Evolutionary conservation across 2,888 invertebrate species (phyloP), one percentile per base, ranked within the genome.

Genomic region (Platycnemis pennipes): DNA sequence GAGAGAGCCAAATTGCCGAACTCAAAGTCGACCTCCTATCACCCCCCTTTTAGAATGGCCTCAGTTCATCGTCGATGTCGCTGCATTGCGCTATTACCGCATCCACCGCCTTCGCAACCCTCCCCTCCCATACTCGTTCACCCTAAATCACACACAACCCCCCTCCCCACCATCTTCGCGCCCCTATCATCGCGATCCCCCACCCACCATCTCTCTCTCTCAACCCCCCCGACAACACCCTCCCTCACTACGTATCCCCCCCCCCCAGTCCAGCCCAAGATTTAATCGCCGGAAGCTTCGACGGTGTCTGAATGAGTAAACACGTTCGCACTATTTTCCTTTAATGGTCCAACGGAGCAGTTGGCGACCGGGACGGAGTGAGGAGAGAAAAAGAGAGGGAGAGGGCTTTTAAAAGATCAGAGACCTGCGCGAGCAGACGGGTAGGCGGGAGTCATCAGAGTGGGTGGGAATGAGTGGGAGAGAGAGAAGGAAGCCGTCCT

Each of bases 321-420:
- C 77, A 77, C 77, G 77, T 77, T 77, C 77, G 77, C 77, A 77
- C 77, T 77, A 77, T 77, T 77, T 77, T 77, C 77, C 77, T 77
- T 77, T 77, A 77, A 77, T 77, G 77, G 77, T 77, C 77, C 31
- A 37, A 13, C 26, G 13, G 26, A 26, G 77, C 77, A 77, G 77
- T 77, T 77, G n/a, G 37, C 77, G 77, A 77, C 77, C 77, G 77
- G 7, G 77, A 37, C 0, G 77, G 8, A 16, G 37, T 0, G 37
- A 11, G 26, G 26, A 19, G 1, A 4, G 49, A 19, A 3, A 4
- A 19, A 19, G 49, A 19, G 4, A 4, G 63, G 11, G 8, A 26
- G 0, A 8, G n/a, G 77, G 77, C 37, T 77, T 77, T 77, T 77
- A 77, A 77, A 37, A 77, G 77, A 77, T 77, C 77, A 77, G 77